Evolutionary conservation across 2,113 vertebrate species (phyloP).

Genomic region (Procavia capensis): DNA sequence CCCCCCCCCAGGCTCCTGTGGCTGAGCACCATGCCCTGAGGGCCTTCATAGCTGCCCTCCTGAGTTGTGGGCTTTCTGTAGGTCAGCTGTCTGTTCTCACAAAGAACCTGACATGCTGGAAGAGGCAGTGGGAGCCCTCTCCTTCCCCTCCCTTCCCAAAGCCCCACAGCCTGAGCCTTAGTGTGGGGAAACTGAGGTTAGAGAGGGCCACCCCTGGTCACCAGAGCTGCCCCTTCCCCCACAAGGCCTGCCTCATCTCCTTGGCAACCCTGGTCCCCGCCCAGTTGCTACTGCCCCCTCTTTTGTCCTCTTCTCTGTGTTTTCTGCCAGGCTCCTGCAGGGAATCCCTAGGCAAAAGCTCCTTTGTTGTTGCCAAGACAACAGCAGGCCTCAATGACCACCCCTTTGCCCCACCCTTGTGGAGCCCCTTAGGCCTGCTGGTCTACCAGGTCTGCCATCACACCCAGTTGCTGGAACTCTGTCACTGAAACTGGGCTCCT

Average conservation of each 20-base stretch:
- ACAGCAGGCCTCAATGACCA: not conserved
- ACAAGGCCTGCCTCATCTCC: constrained; percentile 7
- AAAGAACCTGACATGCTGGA: not conserved
- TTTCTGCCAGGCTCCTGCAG: constrained; percentile 48
- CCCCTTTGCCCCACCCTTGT: not conserved
- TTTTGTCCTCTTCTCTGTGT: constrained; percentile 67
- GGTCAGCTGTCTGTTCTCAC: not conserved
- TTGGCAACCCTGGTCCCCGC: constrained; percentile 61
- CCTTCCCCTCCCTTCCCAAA: not conserved
- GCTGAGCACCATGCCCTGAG: no score
- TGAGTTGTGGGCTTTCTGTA: not conserved
- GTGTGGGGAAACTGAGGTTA: constrained; percentile 71
- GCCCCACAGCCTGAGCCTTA: not conserved
- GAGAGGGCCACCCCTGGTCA: not conserved
- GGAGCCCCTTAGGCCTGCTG: not conserved
- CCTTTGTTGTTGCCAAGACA: constrained; percentile 48
- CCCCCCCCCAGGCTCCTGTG: not conserved
- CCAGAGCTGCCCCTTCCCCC: constrained; percentile 16
- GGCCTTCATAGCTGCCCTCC: not conserved
- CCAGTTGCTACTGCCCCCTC: constrained; percentile 52
- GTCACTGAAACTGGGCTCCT: not conserved
- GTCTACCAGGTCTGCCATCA: not conserved
- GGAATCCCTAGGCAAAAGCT: constrained; percentile 63
- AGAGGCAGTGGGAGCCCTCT: not conserved
- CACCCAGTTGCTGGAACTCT: not conserved